Percentiles rank a stretch among this genome's conserved stretches.
Evolutionary conservation across 2,888 invertebrate genomes (phyloP).

Genomic region (Agrotis segetum): DNA sequence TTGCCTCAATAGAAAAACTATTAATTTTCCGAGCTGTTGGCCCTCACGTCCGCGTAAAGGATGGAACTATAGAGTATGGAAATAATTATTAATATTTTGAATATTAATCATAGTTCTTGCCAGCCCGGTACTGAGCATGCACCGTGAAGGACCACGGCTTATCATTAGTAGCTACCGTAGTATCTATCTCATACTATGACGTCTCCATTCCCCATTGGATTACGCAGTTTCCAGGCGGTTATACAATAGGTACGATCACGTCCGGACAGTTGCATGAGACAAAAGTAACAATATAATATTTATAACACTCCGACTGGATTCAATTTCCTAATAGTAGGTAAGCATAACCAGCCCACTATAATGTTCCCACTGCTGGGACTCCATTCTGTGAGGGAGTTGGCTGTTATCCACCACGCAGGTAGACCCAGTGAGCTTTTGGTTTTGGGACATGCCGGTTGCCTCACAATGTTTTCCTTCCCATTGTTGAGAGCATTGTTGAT

Average conservation of each 20-base stretch:
- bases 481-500: too few relatives aligned
- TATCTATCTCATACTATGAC: too few relatives aligned
- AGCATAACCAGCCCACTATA: too few relatives aligned
- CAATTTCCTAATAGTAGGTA: neutral
- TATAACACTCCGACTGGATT: neutral
- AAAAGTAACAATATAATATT: neutral
- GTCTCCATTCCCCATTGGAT: neutral
- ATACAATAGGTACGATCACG: too few relatives aligned
- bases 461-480: too few relatives aligned
- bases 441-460: too few relatives aligned
- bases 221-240: neutral
- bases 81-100: neutral
- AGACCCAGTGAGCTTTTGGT: too few relatives aligned
- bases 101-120: neutral
- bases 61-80: slow-evolving; percentile 2
- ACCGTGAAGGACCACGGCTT: slow-evolving; percentile 27
- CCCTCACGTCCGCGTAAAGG: slow-evolving; percentile 36
- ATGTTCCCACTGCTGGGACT: too few relatives aligned
- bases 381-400: too few relatives aligned
- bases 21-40: slow-evolving; percentile 32
- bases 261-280: too few relatives aligned
- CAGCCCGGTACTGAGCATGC: neutral
- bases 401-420: too few relatives aligned
- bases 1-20: slow-evolving; percentile 16
- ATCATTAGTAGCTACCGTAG: neutral